phyloP scores from a whole-genome alignment of 2,113 vertebrate genomes.

The Galeopterus variegatus region DNA sequence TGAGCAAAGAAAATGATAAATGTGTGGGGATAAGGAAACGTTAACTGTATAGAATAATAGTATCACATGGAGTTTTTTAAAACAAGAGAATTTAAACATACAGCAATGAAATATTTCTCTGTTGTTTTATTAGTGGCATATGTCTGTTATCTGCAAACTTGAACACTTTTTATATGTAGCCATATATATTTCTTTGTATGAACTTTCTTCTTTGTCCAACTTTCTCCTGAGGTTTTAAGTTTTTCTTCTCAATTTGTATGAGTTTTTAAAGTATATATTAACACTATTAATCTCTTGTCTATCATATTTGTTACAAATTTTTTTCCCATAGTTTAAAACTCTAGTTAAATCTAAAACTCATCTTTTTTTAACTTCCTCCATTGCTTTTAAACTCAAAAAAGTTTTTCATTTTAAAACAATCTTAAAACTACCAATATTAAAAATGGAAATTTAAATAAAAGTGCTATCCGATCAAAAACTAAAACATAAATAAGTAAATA shows the following conservation, averaged over 20 bases:
- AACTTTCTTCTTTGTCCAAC: background rate
- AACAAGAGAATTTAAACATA: background rate
- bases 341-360: background rate
- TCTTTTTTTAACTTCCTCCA: background rate
- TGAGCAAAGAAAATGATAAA: constrained; percentile 15
- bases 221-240: background rate
- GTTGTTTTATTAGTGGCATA: background rate
- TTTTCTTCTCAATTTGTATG: background rate
- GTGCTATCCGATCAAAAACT: too few relatives aligned
- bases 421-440: too few relatives aligned
- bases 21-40: background rate
- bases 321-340: background rate
- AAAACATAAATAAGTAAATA: too few relatives aligned
- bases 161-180: background rate
- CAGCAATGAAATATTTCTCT: background rate
- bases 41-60: background rate
- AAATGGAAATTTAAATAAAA: too few relatives aligned
- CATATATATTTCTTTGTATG: background rate
- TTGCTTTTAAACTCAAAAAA: background rate
- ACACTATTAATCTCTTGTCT: background rate
- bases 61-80: background rate
- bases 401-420: background rate
- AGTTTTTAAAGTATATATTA: background rate
- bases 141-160: background rate
- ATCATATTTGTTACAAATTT: background rate